These are phyloP conservation scores for Edolisoma coerulescens DNA, from an alignment of 2,113 vertebrate genomes.

Conservation along the genomic window DNA sequence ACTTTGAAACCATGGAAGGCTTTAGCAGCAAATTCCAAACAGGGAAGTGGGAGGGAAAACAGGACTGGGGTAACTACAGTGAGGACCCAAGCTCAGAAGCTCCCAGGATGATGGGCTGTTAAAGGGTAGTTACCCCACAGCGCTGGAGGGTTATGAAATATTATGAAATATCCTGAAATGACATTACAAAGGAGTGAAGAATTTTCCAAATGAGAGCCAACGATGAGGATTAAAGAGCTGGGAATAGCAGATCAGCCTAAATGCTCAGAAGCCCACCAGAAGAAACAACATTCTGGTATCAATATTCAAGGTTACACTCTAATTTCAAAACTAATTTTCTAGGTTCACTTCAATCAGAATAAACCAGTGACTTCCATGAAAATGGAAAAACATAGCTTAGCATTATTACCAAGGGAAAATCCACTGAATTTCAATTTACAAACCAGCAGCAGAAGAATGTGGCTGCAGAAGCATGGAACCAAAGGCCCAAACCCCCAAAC, in stretches of 20 bases:
- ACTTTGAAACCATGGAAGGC: background rate
- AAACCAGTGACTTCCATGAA: background rate
- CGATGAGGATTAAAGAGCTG: background rate
- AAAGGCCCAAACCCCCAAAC: background rate
- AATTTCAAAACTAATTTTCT: background rate
- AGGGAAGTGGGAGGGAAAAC: background rate
- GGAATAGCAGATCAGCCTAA: background rate
- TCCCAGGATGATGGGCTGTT: background rate
- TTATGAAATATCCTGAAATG: background rate
- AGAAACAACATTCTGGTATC: background rate
- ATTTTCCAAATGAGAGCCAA: background rate
- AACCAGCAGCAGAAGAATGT: background rate
- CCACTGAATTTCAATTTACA: background rate
- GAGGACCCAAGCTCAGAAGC: background rate
- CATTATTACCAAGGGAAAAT: background rate
- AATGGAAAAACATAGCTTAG: background rate
- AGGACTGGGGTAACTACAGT: background rate
- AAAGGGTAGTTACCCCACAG: background rate
- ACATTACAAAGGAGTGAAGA: background rate
- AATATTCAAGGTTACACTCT: background rate
- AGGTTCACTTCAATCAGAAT: background rate
- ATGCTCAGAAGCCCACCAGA: background rate
- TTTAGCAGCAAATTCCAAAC: background rate
- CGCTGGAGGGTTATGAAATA: background rate
- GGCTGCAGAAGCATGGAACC: background rate